Evolutionary conservation across 2,797 vertebrate genomes (phyloP).

Genomic region (Muraenolepis orangiensis): DNA sequence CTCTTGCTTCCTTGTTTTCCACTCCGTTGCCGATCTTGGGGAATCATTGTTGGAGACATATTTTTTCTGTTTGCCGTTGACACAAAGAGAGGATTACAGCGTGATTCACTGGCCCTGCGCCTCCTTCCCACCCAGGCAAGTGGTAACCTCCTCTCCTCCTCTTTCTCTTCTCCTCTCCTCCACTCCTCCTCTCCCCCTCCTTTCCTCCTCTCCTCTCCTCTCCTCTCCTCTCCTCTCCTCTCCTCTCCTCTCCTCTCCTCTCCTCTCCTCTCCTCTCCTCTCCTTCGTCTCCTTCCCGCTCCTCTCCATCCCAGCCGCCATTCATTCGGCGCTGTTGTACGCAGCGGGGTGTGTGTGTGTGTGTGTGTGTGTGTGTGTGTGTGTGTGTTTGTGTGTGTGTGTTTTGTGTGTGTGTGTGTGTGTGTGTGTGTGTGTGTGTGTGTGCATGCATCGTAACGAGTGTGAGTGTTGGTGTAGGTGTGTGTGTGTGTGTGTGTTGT

Average conservation of each 20-base stretch:
- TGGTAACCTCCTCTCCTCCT: constrained; percentile 68
- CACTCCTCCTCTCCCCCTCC: constrained; percentile 9
- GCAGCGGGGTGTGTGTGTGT: too few species aligned
- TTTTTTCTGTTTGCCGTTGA: constrained; percentile 78
- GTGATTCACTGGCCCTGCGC: constrained; percentile 72
- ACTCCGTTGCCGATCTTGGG: constrained; percentile 77
- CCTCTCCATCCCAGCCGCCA: constrained; percentile 40
- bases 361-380: too few species aligned
- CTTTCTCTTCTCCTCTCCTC: constrained; percentile 43
- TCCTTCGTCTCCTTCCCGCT: constrained; percentile 7
- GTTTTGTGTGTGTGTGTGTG: too few species aligned
- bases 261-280: constrained; percentile 10
- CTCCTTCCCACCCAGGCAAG: constrained; percentile 85
- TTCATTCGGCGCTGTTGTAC: constrained; percentile 45
- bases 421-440: too few species aligned
- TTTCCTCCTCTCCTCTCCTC: constrained; percentile 32
- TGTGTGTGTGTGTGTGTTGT: too few species aligned
- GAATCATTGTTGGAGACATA: constrained; percentile 79
- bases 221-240: constrained; percentile 50
- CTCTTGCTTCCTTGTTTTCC: constrained; percentile 69
- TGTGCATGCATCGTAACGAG: constrained; percentile 50
- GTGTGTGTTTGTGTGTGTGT: too few species aligned
- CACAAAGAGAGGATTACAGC: constrained; percentile 89
- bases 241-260: constrained; percentile 38
- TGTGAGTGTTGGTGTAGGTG: constrained; percentile 57